A percentile compares a stretch with the other conserved stretches of the same genome.
Conservation (phyloP, 1,140 invertebrate genomes). For the Ptiloglossa arizonensis region DNA sequence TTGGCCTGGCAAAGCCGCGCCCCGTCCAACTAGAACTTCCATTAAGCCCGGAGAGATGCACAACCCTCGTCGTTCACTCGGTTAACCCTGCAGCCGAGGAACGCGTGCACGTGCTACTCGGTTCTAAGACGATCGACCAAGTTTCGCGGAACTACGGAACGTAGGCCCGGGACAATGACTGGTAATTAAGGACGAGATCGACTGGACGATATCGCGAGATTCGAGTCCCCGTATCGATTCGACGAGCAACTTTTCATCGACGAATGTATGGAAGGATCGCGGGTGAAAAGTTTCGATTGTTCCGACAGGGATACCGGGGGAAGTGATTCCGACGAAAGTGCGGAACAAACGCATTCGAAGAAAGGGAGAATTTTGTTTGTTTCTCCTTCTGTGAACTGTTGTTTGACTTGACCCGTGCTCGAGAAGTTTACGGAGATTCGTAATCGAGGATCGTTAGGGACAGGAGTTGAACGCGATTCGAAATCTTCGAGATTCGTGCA, state of each 20-base stretch:
- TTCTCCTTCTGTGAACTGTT: background rate
- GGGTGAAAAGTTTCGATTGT: background rate
- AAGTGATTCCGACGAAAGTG: background rate
- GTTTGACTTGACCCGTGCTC: background rate
- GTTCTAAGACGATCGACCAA: slow-evolving; percentile 53
- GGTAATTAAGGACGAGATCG: slow-evolving; percentile 59
- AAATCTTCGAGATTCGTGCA: background rate
- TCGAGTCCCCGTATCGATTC: no score
- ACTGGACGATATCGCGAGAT: slow-evolving; percentile 39
- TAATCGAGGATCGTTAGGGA: background rate
- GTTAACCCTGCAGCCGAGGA: slow-evolving; percentile 42
- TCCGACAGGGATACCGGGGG: background rate
- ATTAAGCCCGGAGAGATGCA: slow-evolving; percentile 56
- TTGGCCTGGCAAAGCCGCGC: slow-evolving; percentile 24
- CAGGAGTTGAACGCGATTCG: background rate
- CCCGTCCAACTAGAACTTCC: slow-evolving; percentile 56
- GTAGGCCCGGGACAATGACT: slow-evolving; percentile 51
- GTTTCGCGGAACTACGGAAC: slow-evolving; percentile 45
- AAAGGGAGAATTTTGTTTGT: background rate
- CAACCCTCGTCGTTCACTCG: slow-evolving; percentile 42
- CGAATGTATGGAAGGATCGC: background rate
- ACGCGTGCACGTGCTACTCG: slow-evolving; percentile 54
- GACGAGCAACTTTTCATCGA: background rate
- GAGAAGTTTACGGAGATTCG: background rate
- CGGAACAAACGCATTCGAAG: background rate